A percentile compares a stretch with the other conserved stretches of the same genome.
phyloP scores from a whole-genome alignment of 2,888 invertebrate genomes.

The Hydropsyche betteni region DNA sequence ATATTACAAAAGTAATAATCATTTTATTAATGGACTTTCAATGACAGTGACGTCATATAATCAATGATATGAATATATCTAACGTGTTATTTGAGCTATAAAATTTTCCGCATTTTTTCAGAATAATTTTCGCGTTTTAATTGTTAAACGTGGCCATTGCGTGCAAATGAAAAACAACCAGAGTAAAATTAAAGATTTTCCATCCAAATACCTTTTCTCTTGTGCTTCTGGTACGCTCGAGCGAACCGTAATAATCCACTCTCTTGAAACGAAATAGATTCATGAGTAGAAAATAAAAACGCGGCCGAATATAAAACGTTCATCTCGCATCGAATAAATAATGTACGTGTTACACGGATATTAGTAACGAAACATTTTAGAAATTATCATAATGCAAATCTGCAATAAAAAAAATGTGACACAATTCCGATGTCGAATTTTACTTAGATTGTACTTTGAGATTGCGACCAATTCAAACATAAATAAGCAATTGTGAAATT shows the following conservation, averaged over 20 bases:
- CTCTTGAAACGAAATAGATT: slow-evolving; percentile 34
- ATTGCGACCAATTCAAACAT: background rate
- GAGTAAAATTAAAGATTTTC: slow-evolving; percentile 37
- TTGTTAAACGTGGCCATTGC: slow-evolving; percentile 24
- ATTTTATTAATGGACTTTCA: no score
- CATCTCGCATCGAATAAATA: background rate
- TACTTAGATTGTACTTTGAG: background rate
- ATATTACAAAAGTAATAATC: no score
- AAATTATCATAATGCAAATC: background rate
- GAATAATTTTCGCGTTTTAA: background rate
- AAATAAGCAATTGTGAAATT: no score
- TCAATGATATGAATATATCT: no score
- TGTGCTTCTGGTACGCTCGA: slow-evolving; percentile 23
- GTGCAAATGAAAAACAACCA: slow-evolving; percentile 31
- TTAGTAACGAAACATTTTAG: background rate
- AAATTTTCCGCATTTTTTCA: no score
- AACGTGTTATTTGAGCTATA: no score
- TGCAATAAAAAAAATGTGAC: background rate
- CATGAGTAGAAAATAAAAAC: slow-evolving; percentile 19
- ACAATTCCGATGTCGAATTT: background rate
- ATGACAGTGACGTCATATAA: no score
- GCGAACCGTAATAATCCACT: slow-evolving; percentile 38
- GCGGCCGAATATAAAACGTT: slow-evolving; percentile 21
- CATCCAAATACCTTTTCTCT: slow-evolving; percentile 40
- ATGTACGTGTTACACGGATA: background rate